Evolutionary conservation across 2,888 invertebrate species (phyloP).

Genomic region (Hyposoter didymator): DNA sequence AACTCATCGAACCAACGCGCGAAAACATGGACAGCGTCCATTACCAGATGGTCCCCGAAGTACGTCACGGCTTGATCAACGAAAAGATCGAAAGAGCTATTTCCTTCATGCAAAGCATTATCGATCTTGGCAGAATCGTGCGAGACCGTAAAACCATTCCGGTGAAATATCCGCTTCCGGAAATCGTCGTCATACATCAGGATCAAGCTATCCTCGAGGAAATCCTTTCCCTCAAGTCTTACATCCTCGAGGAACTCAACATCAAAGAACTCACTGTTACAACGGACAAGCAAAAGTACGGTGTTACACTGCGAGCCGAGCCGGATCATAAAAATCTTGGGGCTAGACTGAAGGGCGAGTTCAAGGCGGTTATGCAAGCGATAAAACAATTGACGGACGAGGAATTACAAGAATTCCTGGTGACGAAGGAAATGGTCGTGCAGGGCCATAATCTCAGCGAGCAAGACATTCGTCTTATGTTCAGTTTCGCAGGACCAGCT

Average conservation of each 20-base stretch:
- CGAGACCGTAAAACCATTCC: slow-evolving; percentile 97
- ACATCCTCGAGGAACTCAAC: slow-evolving; percentile 97
- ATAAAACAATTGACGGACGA: slow-evolving; percentile 92
- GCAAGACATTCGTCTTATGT: slow-evolving; percentile 93
- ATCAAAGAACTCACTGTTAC: slow-evolving; percentile 93
- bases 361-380: slow-evolving; percentile 93
- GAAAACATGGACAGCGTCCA: slow-evolving; percentile 92
- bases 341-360: slow-evolving; percentile 93
- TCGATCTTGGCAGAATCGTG: slow-evolving; percentile 96
- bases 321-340: slow-evolving; percentile 98
- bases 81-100: slow-evolving; percentile 95
- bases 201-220: slow-evolving; percentile 91
- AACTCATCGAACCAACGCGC: slow-evolving; percentile 86
- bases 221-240: slow-evolving; percentile 91
- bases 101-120: slow-evolving; percentile 96
- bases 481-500: slow-evolving; percentile 88
- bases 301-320: slow-evolving; percentile 95
- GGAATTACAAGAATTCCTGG: slow-evolving; percentile 91
- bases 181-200: slow-evolving; percentile 97
- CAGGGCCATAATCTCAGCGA: slow-evolving; percentile 91
- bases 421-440: slow-evolving; percentile 89
- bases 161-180: slow-evolving; percentile 97
- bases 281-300: slow-evolving; percentile 96
- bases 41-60: slow-evolving; percentile 94
- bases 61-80: slow-evolving; percentile 90